phyloP scores from a whole-genome alignment of 2,888 invertebrate genomes.

The Ormyrus thymus region DNA sequence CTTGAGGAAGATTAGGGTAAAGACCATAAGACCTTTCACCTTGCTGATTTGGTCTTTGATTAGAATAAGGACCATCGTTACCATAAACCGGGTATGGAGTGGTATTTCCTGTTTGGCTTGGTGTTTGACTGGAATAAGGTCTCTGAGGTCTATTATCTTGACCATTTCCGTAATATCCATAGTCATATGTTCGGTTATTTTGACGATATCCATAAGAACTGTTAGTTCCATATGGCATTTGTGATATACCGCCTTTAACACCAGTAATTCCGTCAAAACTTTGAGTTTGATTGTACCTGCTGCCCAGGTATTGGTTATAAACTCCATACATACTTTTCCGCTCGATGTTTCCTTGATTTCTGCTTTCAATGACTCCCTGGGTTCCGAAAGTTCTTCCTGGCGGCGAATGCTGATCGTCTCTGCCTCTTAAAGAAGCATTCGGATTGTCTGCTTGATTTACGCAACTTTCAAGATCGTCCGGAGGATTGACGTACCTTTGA shows the following conservation, averaged over 20 bases:
- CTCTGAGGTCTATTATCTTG: not conserved
- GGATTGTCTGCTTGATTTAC: constrained; percentile 13
- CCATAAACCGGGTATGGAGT: too few species aligned
- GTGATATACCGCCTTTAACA: not conserved
- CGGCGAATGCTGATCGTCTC: not conserved
- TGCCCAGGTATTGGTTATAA: not conserved
- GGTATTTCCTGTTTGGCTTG: not conserved
- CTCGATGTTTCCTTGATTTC: not conserved
- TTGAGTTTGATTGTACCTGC: not conserved
- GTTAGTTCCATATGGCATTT: not conserved
- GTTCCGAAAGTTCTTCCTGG: constrained; percentile 6
- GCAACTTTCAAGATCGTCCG: constrained; percentile 65
- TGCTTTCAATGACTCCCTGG: constrained; percentile 13
- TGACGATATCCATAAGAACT: not conserved
- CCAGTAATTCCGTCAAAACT: not conserved
- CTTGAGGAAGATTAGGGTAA: not conserved
- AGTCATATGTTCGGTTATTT: not conserved
- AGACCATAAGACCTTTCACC: not conserved
- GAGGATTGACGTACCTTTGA: constrained; percentile 67
- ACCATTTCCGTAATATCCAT: not conserved
- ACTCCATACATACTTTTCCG: not conserved
- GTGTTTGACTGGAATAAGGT: not conserved
- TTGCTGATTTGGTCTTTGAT: too few species aligned
- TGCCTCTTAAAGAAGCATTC: not conserved
- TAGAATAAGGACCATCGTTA: not conserved